phyloP scores from a whole-genome alignment of 2,888 invertebrate species.

The Conistra vaccinii region DNA sequence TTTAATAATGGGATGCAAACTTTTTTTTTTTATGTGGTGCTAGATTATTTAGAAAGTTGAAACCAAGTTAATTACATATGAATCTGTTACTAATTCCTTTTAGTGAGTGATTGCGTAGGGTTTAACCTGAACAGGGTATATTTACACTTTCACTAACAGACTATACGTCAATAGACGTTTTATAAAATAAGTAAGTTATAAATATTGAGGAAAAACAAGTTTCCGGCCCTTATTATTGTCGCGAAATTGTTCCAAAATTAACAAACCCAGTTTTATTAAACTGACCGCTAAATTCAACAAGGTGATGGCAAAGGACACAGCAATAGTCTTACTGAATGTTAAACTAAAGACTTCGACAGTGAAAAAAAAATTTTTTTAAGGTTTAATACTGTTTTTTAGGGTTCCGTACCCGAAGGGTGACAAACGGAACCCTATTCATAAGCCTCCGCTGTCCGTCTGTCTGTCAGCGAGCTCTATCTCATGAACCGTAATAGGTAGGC shows the following conservation, averaged over 20 bases:
- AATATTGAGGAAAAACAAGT: neutral
- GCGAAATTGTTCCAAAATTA: neutral
- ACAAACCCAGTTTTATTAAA: neutral
- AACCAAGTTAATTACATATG: no score
- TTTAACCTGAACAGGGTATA: no score
- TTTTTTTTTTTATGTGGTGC: no score
- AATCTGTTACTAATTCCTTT: neutral
- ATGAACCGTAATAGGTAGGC: no score
- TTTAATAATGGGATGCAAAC: no score
- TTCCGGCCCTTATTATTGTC: neutral
- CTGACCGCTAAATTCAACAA: constrained; percentile 4
- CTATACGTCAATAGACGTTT: neutral
- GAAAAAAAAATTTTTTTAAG: neutral
- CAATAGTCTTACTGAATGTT: neutral
- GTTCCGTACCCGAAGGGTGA: no score
- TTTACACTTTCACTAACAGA: no score
- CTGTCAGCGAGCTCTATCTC: no score
- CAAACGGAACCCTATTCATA: no score
- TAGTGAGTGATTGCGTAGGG: neutral
- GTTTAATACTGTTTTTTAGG: neutral
- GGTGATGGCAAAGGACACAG: constrained; percentile 1
- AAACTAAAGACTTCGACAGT: neutral
- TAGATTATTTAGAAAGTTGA: no score
- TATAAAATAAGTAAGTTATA: neutral
- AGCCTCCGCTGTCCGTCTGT: no score